Evolutionary conservation across 1,140 invertebrate species (phyloP), one percentile per base, ranked within the genome.

Genomic region (Berghia stephanieae): DNA sequence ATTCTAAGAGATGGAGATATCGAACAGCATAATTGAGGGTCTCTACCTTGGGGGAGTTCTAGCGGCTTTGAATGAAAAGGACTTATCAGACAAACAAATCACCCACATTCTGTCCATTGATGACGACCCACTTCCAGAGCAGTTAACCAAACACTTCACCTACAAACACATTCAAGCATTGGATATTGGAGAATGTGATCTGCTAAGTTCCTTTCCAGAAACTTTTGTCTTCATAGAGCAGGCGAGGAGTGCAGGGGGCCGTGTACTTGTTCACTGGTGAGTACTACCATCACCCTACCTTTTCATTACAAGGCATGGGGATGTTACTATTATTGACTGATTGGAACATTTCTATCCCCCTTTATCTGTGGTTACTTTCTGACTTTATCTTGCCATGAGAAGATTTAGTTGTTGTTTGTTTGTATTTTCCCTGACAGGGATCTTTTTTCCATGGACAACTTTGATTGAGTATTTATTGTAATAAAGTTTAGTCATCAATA

Each of bases 231-330:
- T 86, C 69, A 86, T 87, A 34, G 83, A 86, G 31, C 81, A 86
- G 63, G 86, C 83, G 13, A 68, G 78, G 49, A 75, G 80, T 31
- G 57, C 74, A 8, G 83, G 83, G 34, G 79, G 80, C 3, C 16
- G 40, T 1, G 83, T 86, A 36, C 70, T 87, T 31, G 85, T 86
- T 0, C 86, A 87, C 60, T 87, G 86, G 86, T 87, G 68, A 77
- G 81, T 79, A n/a, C 3, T 38, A 10, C 21, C 44, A 16, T 6
- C 2, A 2, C 1, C 34, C 21, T 52, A 5, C 13, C 43, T 6
- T 38, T 18, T 73, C 27, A 2, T 18, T 1, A 31, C n/a, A 24
- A 31, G 13, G n/a, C n/a, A n/a, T n/a, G n/a, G n/a, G n/a, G n/a
- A n/a, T n/a, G n/a, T n/a, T n/a, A n/a, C n/a, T n/a, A n/a, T n/a